A percentile compares a stretch with the other conserved stretches of the same genome.
These are phyloP conservation scores for Drosophila murphyi DNA, from an alignment of 1,140 invertebrate species.

Conservation along the genomic window DNA sequence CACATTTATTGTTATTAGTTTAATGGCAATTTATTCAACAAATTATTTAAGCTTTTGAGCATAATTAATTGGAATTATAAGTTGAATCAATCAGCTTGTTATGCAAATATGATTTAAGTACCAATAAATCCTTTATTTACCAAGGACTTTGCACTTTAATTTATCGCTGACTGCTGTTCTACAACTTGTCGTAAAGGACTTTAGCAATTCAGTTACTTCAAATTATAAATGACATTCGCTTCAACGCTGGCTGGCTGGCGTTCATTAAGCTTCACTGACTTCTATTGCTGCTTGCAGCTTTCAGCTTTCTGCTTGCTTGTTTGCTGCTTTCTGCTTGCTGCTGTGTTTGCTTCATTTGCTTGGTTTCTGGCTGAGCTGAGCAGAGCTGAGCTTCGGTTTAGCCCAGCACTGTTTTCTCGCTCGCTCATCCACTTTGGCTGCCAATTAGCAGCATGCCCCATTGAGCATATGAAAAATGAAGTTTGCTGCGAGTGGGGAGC, in stretches of 20 bases:
- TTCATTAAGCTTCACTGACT: constrained; percentile 14
- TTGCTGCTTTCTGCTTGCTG: not conserved
- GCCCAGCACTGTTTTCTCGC: not conserved
- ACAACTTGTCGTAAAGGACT: not conserved
- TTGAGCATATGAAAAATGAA: constrained; percentile 50
- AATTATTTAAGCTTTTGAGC: too few species aligned
- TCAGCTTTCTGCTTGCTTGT: too few species aligned
- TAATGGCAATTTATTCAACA: too few species aligned
- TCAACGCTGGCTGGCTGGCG: constrained; percentile 1
- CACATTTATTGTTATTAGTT: too few species aligned
- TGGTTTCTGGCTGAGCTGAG: constrained; percentile 12
- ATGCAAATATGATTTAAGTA: too few species aligned
- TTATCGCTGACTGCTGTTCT: not conserved
- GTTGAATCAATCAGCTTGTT: too few species aligned
- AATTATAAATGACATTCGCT: constrained; percentile 43
- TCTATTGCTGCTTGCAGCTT: not conserved
- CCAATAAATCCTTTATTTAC: not conserved
- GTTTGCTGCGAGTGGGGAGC: not conserved
- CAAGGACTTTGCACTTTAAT: not conserved
- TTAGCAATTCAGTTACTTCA: constrained; percentile 7
- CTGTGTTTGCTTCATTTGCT: constrained; percentile 20
- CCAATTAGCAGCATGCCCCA: constrained; percentile 35
- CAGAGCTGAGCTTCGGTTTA: constrained; percentile 7
- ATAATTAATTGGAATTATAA: too few species aligned
- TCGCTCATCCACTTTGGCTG: constrained; percentile 9